These are phyloP conservation scores for Drosophila greeni DNA, from an alignment of 2,888 invertebrate genomes.

Conservation along the genomic window DNA sequence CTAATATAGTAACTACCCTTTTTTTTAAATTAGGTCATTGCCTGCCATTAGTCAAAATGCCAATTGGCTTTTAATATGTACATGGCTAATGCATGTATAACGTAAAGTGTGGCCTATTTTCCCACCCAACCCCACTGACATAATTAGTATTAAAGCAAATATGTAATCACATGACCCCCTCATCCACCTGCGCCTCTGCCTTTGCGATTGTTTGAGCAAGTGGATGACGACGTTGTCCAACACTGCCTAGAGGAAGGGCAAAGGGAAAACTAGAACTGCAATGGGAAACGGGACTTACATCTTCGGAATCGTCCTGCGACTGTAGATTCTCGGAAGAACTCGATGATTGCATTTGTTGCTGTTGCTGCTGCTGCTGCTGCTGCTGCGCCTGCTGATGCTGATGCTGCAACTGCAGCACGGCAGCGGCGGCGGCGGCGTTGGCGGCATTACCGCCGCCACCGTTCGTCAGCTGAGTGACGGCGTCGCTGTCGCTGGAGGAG, in stretches of 20 bases:
- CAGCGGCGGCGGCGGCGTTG: slow-evolving; percentile 57
- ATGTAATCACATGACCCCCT: not conserved
- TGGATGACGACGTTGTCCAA: not conserved
- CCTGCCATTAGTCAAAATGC: not conserved
- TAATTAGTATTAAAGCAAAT: not conserved
- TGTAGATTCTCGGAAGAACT: slow-evolving; percentile 77
- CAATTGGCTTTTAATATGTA: slow-evolving; percentile 3
- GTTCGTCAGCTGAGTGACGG: slow-evolving; percentile 62
- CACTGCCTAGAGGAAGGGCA: not conserved
- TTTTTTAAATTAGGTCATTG: slow-evolving; percentile 10
- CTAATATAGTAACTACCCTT: not conserved
- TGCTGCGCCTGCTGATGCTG: slow-evolving; percentile 54
- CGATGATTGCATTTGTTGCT: slow-evolving; percentile 75
- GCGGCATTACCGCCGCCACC: slow-evolving; percentile 35
- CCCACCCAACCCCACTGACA: too few species aligned
- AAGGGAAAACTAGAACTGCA: not conserved
- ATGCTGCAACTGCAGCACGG: slow-evolving; percentile 64
- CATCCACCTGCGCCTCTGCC: not conserved
- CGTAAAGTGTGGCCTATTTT: not conserved
- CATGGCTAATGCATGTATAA: not conserved
- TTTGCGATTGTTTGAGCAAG: not conserved
- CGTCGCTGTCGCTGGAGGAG: slow-evolving; percentile 51
- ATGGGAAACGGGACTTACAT: slow-evolving; percentile 62
- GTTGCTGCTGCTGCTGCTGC: slow-evolving; percentile 52
- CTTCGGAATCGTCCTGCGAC: slow-evolving; percentile 77